Evolutionary conservation across 2,888 invertebrate species (phyloP), one percentile per base, ranked within the genome.

Genomic region (Ennomos erosarius): DNA sequence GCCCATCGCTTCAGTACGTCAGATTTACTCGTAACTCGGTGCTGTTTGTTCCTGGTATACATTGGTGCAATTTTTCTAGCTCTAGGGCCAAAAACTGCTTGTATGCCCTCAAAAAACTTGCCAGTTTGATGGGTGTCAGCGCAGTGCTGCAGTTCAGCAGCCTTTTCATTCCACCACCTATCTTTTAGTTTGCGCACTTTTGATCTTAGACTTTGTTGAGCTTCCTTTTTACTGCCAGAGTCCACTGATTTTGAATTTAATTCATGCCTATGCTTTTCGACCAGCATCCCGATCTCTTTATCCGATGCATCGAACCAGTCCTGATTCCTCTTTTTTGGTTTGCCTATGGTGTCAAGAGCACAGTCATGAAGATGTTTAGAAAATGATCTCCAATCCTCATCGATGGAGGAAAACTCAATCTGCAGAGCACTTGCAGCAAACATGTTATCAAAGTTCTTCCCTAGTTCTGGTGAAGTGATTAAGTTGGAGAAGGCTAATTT

Each of bases 281-380:
- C 62, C 9, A 65, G 59, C 37, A 33, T 57, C 12, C 38, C 12
- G 10, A 60, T 59, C 10, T 55, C 55, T 12, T 12, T 35, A 39
- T 60, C 46, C 9, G 48, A 59, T 3, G 57, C 50, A n/a, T 65
- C 59, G 34, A 65, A 65, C 65, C 62, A 62, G 39, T 65, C 65
- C 54, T 59, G 62, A 37, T 57, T 57, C 47, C 55, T 62, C 43
- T 52, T 54, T 9, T 45, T 0, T 36, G 38, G 36, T 59, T 56
- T 60, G 5, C 50, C 58, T 26, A 58, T 35, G 39, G 56, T 49
- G 12, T 16, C 34, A 16, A 11, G 16, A 5, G 56, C 11, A 34
- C 35, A 13, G 8, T 3, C 36, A 37, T 48, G 16, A 16, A 48
- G 36, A 16, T 35, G 26, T 36, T 48, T n/a, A 13, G 36, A n/a